These are phyloP conservation scores for Heliopora coerulea DNA, from an alignment of 92 coral and sea anemone genomes.

Conservation along the genomic window DNA sequence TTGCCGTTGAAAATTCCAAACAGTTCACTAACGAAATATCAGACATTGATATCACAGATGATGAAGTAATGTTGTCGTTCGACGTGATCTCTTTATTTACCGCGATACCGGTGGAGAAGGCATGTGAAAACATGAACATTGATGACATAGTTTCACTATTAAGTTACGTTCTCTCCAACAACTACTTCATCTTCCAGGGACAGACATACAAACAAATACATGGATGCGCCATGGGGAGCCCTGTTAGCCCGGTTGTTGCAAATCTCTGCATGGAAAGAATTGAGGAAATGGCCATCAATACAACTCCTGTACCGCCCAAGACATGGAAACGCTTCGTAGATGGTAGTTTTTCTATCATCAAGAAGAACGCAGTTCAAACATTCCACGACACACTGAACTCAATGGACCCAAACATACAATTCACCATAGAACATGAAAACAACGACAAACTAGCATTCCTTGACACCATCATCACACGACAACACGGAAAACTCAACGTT, in stretches of 20 bases:
- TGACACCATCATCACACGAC: too few relatives aligned
- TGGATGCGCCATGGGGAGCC: constrained; percentile 42
- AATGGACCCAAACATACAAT: too few relatives aligned
- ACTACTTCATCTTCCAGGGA: constrained; percentile 2
- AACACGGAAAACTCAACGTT: too few relatives aligned
- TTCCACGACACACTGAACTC: too few relatives aligned
- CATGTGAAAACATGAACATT: constrained; percentile 24
- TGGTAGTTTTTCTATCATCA: constrained; percentile 11
- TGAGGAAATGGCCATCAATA: constrained; percentile 7
- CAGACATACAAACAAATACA: constrained; percentile 30
- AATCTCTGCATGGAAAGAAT: constrained; percentile 30
- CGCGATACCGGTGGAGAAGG: constrained; percentile 19
- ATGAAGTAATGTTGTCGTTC: constrained; percentile 37
- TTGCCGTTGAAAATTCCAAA: constrained; percentile 27
- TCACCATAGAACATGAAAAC: too few relatives aligned
- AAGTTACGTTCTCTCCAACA: constrained; percentile 17
- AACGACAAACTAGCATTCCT: too few relatives aligned
- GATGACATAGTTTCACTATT: constrained; percentile 38
- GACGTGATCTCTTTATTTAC: constrained; percentile 42
- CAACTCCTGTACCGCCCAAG: neutral
- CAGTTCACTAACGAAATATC: constrained; percentile 36
- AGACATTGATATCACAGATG: constrained; percentile 10
- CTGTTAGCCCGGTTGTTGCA: constrained; percentile 18
- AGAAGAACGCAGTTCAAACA: neutral
- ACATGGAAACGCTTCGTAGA: constrained; percentile 15